A percentile compares a stretch with the other conserved stretches of the same genome.
These are phyloP conservation scores for Telmatherina bonti DNA, from an alignment of 2,797 vertebrate species.

Conservation along the genomic window DNA sequence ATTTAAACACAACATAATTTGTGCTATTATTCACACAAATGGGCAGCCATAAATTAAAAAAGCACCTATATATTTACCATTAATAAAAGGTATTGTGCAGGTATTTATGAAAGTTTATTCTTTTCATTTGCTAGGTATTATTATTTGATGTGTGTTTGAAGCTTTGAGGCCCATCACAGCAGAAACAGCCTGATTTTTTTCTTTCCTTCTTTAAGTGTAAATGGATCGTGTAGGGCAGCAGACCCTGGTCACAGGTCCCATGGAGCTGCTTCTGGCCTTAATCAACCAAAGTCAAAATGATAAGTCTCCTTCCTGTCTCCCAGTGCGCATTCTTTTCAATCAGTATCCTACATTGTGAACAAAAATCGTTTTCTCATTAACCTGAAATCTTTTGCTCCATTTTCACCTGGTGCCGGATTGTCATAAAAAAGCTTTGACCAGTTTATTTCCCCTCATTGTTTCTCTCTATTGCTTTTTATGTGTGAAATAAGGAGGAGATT, in stretches of 20 bases:
- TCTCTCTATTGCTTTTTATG: slow-evolving; percentile 2
- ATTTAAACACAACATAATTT: not conserved
- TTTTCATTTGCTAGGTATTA: slow-evolving; percentile 1
- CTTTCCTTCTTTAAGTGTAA: not conserved
- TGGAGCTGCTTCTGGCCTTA: slow-evolving; percentile 46
- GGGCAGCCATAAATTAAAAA: not conserved
- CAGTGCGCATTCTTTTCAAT: not conserved
- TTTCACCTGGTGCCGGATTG: slow-evolving; percentile 32
- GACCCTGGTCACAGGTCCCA: slow-evolving; percentile 16
- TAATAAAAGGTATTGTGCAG: not conserved
- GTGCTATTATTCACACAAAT: not conserved
- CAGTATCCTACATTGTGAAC: slow-evolving; percentile 27
- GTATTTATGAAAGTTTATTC: not conserved
- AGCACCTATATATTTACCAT: not conserved
- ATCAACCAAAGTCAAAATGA: slow-evolving; percentile 57
- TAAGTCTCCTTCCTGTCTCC: slow-evolving; percentile 52
- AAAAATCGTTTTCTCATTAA: slow-evolving; percentile 43
- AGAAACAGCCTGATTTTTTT: slow-evolving; percentile 17
- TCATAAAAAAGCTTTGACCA: slow-evolving; percentile 23
- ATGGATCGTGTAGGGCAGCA: slow-evolving; percentile 29
- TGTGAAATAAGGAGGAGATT: slow-evolving; percentile 62
- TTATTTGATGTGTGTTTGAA: not conserved
- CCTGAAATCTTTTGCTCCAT: slow-evolving; percentile 4
- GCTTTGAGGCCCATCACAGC: not conserved
- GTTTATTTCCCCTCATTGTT: not conserved